These are phyloP conservation scores for Hassar affinis DNA, from an alignment of 2,113 vertebrate genomes.

Conservation along the genomic window DNA sequence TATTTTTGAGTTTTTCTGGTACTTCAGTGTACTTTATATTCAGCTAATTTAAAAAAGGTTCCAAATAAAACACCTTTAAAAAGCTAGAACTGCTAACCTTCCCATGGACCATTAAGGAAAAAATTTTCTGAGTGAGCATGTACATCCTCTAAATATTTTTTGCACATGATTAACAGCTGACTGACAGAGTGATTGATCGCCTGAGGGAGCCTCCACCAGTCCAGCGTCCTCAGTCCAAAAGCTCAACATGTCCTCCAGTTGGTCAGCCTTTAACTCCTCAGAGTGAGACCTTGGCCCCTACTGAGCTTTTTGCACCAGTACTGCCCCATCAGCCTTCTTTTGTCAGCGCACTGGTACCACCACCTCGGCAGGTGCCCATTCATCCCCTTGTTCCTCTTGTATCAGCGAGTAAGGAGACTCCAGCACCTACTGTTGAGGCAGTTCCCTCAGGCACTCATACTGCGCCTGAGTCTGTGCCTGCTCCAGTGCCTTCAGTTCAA, in stretches of 20 bases:
- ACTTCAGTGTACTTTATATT: too few species aligned
- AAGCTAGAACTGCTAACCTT: not conserved
- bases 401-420: conserved; percentile 37
- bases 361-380: conserved; percentile 36
- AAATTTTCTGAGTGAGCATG: not conserved
- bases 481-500: conserved; percentile 22
- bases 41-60: not conserved
- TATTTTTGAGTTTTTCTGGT: too few species aligned
- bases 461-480: not conserved
- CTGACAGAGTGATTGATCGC: conserved; percentile 66
- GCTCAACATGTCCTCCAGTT: not conserved
- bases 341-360: conserved; percentile 30
- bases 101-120: not conserved
- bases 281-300: not conserved
- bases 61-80: not conserved
- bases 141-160: not conserved
- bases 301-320: not conserved
- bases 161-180: conserved; percentile 60
- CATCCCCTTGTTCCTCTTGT: conserved; percentile 36
- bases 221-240: conserved; percentile 29
- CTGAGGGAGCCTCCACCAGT: conserved; percentile 59
- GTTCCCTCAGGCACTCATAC: not conserved
- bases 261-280: conserved; percentile 25
- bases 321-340: conserved; percentile 26
- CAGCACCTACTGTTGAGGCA: conserved; percentile 39